Conservation (phyloP, 2,113 vertebrate genomes). For the Aleadryas rufinucha region DNA sequence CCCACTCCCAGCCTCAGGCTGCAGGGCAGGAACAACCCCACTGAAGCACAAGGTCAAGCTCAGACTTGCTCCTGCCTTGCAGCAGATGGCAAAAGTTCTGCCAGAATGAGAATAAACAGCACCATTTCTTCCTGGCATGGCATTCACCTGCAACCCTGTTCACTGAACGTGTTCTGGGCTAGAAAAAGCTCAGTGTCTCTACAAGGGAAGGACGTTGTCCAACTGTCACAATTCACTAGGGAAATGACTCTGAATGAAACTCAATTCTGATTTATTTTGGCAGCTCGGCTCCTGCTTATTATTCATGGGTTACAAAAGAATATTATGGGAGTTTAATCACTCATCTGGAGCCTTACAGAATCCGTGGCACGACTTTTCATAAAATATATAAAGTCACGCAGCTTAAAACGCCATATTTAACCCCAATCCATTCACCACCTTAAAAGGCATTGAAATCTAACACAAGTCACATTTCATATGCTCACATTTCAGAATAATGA, state of each 20-base stretch:
- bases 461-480: not conserved
- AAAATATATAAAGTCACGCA: not conserved
- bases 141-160: conserved; percentile 40
- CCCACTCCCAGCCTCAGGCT: not conserved
- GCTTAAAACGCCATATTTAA: not conserved
- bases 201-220: conserved; percentile 27
- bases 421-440: not conserved
- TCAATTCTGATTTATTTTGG: conserved; percentile 11
- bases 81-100: conserved; percentile 50
- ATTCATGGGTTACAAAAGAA: conserved; percentile 43
- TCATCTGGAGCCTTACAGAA: not conserved
- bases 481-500: not conserved
- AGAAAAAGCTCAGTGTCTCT: conserved; percentile 4
- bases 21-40: not conserved
- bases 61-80: conserved; percentile 3
- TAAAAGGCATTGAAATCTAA: not conserved
- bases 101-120: conserved; percentile 44
- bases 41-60: not conserved
- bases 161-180: conserved; percentile 11
- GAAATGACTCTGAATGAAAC: conserved; percentile 40
- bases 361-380: not conserved
- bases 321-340: not conserved
- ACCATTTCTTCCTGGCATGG: conserved; percentile 9
- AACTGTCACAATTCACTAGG: conserved; percentile 25
- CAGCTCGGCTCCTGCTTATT: conserved; percentile 33